Evolutionary conservation across 1,140 invertebrate species (phyloP).

Genomic region (Zaprionus camerounensis): DNA sequence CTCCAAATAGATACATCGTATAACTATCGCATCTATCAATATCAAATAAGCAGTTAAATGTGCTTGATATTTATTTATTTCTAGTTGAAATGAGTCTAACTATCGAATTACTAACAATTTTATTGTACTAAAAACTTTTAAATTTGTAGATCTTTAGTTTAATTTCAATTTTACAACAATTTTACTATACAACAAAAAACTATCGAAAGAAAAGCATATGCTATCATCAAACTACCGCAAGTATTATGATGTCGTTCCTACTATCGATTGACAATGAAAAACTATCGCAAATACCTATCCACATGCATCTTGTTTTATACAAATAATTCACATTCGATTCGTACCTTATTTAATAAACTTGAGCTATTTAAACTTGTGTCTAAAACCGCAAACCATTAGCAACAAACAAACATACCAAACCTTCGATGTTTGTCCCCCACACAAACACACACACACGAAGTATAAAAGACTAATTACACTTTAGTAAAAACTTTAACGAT

Average conservation of each 20-base stretch:
- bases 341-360: constrained; percentile 23
- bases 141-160: background rate
- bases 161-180: too few species aligned
- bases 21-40: background rate
- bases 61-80: background rate
- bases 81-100: background rate
- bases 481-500: constrained; percentile 68
- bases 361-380: constrained; percentile 60
- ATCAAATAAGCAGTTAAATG: too few species aligned
- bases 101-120: background rate
- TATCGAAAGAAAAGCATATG: background rate
- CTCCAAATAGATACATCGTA: background rate
- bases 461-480: constrained; percentile 76
- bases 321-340: background rate
- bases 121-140: background rate
- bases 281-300: background rate
- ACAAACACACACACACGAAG: constrained; percentile 14
- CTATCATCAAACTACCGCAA: background rate
- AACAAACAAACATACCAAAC: background rate
- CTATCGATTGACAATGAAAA: background rate
- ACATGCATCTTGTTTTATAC: background rate
- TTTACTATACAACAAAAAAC: background rate
- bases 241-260: background rate
- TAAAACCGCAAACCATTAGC: constrained; percentile 62
- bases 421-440: constrained; percentile 11